Percentiles rank a stretch among this genome's conserved stretches.
phyloP scores from a whole-genome alignment of 2,888 invertebrate genomes.

The Leptinotarsa peninsularis region DNA sequence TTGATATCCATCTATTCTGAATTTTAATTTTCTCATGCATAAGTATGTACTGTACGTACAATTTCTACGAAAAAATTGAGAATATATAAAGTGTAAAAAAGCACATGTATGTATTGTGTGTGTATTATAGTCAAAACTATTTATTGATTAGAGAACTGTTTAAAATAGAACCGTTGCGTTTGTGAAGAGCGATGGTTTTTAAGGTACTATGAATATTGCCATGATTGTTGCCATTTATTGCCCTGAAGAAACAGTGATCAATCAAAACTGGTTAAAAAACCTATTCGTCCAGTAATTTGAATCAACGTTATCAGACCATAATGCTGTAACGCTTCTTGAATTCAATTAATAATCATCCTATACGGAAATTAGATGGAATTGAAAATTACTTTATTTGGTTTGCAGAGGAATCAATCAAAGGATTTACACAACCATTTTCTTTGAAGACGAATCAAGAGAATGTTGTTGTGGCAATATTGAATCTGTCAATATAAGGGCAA shows the following conservation, averaged over 20 bases:
- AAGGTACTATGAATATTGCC: not conserved
- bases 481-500: too few species aligned
- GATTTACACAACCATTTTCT: too few species aligned
- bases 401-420: too few species aligned
- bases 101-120: too few species aligned
- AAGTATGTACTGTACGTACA: too few species aligned
- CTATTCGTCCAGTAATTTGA: not conserved
- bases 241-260: constrained; percentile 2
- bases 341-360: not conserved
- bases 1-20: too few species aligned
- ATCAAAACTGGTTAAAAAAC: not conserved
- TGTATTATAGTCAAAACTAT: not conserved
- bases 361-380: too few species aligned
- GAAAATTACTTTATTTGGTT: too few species aligned
- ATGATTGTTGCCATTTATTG: not conserved
- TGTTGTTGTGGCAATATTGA: too few species aligned
- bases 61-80: too few species aligned
- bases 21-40: too few species aligned
- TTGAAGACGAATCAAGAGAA: too few species aligned
- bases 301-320: not conserved
- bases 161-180: not conserved
- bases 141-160: not conserved
- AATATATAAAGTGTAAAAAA: not conserved
- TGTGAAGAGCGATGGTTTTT: not conserved
- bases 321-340: not conserved